These are phyloP conservation scores for Solen grandis DNA, from an alignment of 1,140 invertebrate species.

Conservation along the genomic window DNA sequence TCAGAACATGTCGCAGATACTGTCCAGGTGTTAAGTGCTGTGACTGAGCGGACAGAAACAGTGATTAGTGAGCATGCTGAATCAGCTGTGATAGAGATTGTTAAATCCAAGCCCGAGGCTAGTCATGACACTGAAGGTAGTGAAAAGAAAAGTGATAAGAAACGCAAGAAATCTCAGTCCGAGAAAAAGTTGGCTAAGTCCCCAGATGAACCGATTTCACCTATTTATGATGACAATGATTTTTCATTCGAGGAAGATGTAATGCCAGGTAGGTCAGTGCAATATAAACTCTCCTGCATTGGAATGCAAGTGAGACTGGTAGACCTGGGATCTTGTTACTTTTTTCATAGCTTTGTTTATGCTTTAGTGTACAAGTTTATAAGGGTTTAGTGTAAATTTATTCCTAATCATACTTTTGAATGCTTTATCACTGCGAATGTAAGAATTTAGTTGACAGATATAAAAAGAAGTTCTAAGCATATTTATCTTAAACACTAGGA, in stretches of 20 bases:
- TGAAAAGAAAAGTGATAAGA: background rate
- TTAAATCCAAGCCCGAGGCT: background rate
- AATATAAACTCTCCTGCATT: background rate
- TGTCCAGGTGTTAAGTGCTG: conserved; percentile 27
- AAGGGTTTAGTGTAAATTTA: no score
- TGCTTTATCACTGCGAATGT: no score
- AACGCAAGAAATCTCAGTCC: background rate
- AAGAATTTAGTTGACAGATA: no score
- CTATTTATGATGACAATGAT: conserved; percentile 38
- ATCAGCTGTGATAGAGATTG: conserved; percentile 9
- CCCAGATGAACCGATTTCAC: conserved; percentile 28
- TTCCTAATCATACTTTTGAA: no score
- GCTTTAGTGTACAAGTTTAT: no score
- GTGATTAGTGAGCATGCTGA: no score
- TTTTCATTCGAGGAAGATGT: conserved; percentile 51
- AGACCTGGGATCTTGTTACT: no score
- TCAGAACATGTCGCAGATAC: no score
- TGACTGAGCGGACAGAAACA: conserved; percentile 13
- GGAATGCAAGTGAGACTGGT: no score
- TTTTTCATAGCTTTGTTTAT: no score
- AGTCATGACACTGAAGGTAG: conserved; percentile 1
- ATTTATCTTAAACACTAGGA: no score
- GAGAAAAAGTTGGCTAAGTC: background rate
- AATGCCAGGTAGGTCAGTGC: conserved; percentile 44
- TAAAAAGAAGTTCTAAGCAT: no score